Conservation (phyloP, 1,140 invertebrate genomes). For the Aphaenogaster ashmeadi region DNA sequence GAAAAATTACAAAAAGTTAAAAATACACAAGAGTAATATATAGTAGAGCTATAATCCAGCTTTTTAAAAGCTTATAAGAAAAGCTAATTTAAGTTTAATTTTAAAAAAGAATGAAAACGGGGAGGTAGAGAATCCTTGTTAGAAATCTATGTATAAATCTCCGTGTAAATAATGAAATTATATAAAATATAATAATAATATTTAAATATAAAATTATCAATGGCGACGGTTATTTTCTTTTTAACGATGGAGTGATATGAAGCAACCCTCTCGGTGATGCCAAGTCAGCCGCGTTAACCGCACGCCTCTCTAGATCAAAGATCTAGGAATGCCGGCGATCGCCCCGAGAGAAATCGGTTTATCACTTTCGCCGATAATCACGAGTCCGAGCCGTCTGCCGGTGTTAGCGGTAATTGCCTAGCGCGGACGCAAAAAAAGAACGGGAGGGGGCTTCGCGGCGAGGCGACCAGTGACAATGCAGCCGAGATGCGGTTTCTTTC, state of each 20-base stretch:
- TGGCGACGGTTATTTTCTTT: conserved; percentile 7
- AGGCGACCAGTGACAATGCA: conserved; percentile 77
- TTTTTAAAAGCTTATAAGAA: not conserved
- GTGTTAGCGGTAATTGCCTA: conserved; percentile 80
- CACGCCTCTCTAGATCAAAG: conserved; percentile 20
- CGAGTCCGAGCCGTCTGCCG: conserved; percentile 78
- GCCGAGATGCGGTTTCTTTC: conserved; percentile 70
- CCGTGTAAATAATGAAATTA: conserved; percentile 9
- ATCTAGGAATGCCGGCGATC: conserved; percentile 48
- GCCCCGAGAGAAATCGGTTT: conserved; percentile 60
- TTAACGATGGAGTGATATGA: conserved; percentile 14
- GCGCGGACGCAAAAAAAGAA: conserved; percentile 18
- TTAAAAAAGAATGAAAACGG: not conserved
- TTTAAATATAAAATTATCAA: conserved; percentile 30
- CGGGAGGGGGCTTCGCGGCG: conserved; percentile 30
- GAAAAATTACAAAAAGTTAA: too few species aligned
- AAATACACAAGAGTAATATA: too few species aligned
- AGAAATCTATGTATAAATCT: not conserved
- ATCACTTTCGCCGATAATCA: conserved; percentile 81
- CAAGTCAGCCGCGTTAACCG: conserved; percentile 48
- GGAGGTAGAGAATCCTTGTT: not conserved
- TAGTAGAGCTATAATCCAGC: not conserved
- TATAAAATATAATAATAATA: not conserved
- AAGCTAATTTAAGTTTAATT: not conserved
- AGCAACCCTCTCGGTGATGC: conserved; percentile 34